Conservation (phyloP, 2,888 invertebrate species). For the Rutpela maculata region DNA sequence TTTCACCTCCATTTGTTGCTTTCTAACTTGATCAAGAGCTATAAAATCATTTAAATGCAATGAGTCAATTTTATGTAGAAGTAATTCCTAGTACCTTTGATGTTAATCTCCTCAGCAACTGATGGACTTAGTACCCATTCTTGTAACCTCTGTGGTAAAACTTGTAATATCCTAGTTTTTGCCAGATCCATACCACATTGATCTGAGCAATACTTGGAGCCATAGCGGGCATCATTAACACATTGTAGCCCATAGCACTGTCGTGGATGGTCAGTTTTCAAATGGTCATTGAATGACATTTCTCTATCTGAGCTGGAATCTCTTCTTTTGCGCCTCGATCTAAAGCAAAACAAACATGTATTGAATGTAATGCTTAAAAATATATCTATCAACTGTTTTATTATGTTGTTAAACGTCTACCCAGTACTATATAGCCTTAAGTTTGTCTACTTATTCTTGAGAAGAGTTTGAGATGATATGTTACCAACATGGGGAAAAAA, state of each 20-base stretch:
- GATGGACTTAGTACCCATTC: conserved; percentile 94
- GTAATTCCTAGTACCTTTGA: conserved; percentile 62
- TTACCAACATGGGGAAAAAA: too few species aligned
- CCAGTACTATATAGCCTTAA: too few species aligned
- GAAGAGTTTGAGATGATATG: too few species aligned
- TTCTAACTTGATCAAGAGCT: conserved; percentile 78
- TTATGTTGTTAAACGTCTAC: too few species aligned
- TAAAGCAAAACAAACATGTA: conserved; percentile 53
- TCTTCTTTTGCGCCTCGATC: conserved; percentile 67
- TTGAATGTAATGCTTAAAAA: too few species aligned
- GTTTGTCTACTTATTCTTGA: too few species aligned
- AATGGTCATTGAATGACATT: conserved; percentile 74
- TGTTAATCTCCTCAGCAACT: conserved; percentile 88
- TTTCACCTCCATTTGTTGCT: conserved; percentile 86
- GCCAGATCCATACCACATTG: conserved; percentile 94
- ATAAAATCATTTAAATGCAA: not conserved
- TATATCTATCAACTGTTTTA: too few species aligned
- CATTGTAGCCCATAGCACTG: conserved; percentile 97
- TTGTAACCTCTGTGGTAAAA: conserved; percentile 83
- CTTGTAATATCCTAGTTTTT: conserved; percentile 88
- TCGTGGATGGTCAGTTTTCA: conserved; percentile 79
- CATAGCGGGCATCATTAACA: conserved; percentile 82
- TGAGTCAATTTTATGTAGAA: too few species aligned
- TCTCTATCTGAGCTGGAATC: conserved; percentile 72
- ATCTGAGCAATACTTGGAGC: conserved; percentile 95